Evolutionary conservation across 2,113 vertebrate genomes (phyloP).

Genomic region (Anseranas semipalmata): DNA sequence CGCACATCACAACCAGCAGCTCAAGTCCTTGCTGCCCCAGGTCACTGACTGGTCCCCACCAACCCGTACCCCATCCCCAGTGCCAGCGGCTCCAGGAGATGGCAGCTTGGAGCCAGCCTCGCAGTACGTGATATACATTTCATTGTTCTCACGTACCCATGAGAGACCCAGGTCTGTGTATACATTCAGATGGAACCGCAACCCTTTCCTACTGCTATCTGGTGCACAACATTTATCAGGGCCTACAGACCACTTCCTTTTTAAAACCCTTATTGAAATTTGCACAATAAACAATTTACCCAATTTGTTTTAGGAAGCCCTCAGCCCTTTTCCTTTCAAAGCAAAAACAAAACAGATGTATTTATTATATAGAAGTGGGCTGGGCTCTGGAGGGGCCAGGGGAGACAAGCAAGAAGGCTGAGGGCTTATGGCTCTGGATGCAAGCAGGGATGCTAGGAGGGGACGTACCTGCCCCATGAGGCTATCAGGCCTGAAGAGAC

Average conservation of each 20-base stretch:
- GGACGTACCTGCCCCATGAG: neutral
- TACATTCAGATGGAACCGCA: constrained; percentile 47
- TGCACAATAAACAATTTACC: constrained; percentile 72
- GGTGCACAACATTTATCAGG: constrained; percentile 63
- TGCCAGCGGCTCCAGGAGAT: neutral
- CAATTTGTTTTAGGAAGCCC: constrained; percentile 51
- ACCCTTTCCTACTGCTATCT: constrained; percentile 50
- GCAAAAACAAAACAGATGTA: constrained; percentile 32
- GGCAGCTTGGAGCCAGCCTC: neutral
- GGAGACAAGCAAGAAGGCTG: neutral
- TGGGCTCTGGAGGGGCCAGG: neutral
- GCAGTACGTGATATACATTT: neutral
- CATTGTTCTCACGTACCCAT: neutral
- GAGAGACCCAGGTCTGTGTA: constrained; percentile 12
- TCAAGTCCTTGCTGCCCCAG: neutral
- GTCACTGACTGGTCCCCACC: neutral
- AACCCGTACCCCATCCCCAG: neutral
- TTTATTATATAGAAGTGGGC: constrained; percentile 2
- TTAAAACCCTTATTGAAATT: constrained; percentile 68
- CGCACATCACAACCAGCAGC: neutral
- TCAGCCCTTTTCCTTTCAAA: constrained; percentile 59
- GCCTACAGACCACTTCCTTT: constrained; percentile 72
- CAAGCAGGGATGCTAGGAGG: neutral
- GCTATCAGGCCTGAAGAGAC: neutral
- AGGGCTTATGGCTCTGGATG: neutral